Evolutionary conservation across 2,797 vertebrate species (phyloP).

Genomic region (Lacerta agilis): DNA sequence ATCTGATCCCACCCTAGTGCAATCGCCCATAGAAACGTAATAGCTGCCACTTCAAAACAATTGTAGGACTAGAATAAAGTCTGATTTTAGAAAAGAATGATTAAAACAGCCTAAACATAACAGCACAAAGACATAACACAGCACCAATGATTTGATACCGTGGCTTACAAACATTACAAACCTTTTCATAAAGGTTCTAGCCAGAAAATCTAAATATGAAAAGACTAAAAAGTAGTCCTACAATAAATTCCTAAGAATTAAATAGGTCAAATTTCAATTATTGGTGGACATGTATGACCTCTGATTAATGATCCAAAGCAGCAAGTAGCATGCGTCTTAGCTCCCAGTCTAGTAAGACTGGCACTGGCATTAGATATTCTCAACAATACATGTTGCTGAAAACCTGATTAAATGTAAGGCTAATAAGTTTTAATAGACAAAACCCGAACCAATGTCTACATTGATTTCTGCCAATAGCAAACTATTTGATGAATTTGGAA

Average conservation of each 20-base stretch:
- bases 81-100: neutral
- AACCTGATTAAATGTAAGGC: neutral
- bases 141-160: conserved; percentile 9
- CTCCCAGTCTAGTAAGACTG: conserved; percentile 7
- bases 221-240: neutral
- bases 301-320: conserved; percentile 17
- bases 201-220: neutral
- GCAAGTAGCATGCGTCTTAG: neutral
- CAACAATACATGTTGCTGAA: neutral
- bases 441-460: neutral
- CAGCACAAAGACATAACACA: neutral
- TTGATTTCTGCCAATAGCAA: conserved; percentile 32
- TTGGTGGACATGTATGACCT: neutral
- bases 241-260: neutral
- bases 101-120: conserved; percentile 8
- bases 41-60: conserved; percentile 16
- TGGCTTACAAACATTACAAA: conserved; percentile 26
- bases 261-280: conserved; percentile 10
- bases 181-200: conserved; percentile 6
- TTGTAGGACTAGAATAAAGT: conserved; percentile 25
- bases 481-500: conserved; percentile 51
- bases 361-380: conserved; percentile 16
- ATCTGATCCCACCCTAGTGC: conserved; percentile 28
- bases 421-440: conserved; percentile 23
- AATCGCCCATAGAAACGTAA: neutral